A percentile compares a stretch with the other conserved stretches of the same genome.
phyloP scores from a whole-genome alignment of 2,888 invertebrate species.

The Parnassius apollo region DNA sequence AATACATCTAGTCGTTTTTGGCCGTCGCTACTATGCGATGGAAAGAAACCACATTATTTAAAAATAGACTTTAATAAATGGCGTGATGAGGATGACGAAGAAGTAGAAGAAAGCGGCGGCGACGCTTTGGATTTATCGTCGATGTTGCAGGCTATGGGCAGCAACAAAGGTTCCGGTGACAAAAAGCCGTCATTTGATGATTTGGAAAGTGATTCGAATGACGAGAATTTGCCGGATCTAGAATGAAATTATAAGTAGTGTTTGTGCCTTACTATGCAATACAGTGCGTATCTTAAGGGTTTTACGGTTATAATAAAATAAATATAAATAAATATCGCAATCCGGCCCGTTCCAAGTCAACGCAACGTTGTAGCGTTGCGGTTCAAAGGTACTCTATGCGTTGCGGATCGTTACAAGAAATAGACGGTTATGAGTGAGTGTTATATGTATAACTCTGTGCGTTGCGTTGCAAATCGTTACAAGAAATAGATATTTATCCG shows the following conservation, averaged over 20 bases:
- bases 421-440: no score
- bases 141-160: constrained; percentile 88
- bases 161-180: constrained; percentile 66
- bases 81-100: constrained; percentile 97
- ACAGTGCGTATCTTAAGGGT: constrained; percentile 73
- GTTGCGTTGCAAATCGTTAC: no score
- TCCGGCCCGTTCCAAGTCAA: no score
- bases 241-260: constrained; percentile 75
- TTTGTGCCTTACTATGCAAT: constrained; percentile 57
- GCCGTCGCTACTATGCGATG: constrained; percentile 93
- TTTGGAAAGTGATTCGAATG: constrained; percentile 89
- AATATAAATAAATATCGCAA: not conserved
- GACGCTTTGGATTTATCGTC: constrained; percentile 82
- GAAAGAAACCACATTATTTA: constrained; percentile 95
- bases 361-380: no score
- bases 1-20: constrained; percentile 89
- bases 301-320: constrained; percentile 78
- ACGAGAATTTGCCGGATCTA: constrained; percentile 89
- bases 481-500: no score
- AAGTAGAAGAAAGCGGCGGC: constrained; percentile 84
- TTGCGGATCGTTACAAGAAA: no score
- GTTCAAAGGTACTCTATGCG: no score
- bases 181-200: constrained; percentile 88
- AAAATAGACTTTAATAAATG: constrained; percentile 99
- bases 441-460: no score